Percentiles rank a stretch among this genome's conserved stretches.
phyloP scores from a whole-genome alignment of 2,888 invertebrate genomes.

The Dorcus hopei region DNA sequence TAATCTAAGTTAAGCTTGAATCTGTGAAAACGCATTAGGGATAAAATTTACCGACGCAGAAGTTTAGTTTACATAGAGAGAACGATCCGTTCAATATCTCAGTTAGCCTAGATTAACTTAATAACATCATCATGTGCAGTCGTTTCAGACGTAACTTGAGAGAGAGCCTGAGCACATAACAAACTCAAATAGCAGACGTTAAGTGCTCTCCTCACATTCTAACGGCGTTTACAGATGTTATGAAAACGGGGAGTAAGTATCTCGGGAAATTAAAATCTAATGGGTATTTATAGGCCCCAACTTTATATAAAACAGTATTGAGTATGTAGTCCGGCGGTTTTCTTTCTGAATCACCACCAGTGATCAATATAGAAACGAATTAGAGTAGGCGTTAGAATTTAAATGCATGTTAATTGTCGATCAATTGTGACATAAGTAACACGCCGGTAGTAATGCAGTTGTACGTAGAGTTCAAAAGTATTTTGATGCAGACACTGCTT shows the following conservation, averaged over 20 bases:
- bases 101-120: conserved; percentile 9
- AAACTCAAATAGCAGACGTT: conserved; percentile 4
- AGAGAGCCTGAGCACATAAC: background rate
- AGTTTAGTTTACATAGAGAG: conserved; percentile 11
- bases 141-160: conserved; percentile 4
- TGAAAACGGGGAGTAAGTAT: background rate
- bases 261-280: background rate
- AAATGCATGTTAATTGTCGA: too few relatives aligned
- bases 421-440: too few relatives aligned
- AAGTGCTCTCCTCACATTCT: conserved; percentile 10
- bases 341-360: too few relatives aligned
- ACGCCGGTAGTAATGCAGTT: too few relatives aligned
- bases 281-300: background rate
- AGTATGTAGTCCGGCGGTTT: too few relatives aligned
- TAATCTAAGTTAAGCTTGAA: conserved; percentile 1
- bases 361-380: too few relatives aligned
- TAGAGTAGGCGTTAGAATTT: too few relatives aligned
- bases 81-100: conserved; percentile 8
- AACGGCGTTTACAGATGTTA: conserved; percentile 3
- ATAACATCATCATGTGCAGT: conserved; percentile 3
- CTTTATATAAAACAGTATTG: too few relatives aligned
- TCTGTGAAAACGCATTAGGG: conserved; percentile 14
- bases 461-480: too few relatives aligned
- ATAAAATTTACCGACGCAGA: conserved; percentile 4
- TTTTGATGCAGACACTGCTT: too few relatives aligned